Evolutionary conservation across 2,888 invertebrate species (phyloP), one percentile per base, ranked within the genome.

Genomic region (Trichacis sp.): DNA sequence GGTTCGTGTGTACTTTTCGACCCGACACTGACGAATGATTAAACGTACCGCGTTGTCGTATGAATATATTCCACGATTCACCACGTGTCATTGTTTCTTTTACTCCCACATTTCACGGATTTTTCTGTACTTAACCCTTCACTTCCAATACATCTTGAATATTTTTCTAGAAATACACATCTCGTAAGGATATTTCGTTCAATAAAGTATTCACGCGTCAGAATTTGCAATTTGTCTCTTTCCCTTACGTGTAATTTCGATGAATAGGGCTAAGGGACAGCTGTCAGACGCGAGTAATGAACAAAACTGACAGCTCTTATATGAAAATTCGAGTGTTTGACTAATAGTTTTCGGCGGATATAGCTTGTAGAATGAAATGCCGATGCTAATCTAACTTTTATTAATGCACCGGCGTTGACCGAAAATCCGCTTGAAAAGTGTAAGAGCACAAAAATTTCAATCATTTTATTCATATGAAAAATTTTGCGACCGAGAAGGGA

Each of bases 251-350:
- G 42, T n/a, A 55, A 54, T 56, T 57, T 48, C 48, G 50, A 33
- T 48, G 48, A 38, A 49, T 45, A 24, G 30, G 48, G 57, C 52
- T 62, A 60, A 70, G 68, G 72, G 72, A 47, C 57, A 71, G 70
- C 75, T 71, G 72, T 71, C 71, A 56, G 74, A 74, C 73, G 74
- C 78, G 73, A 77, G 78, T 79, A 78, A 78, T 77, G 73, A 69
- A 67, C 50, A 60, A 74, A 76, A 79, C 76, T 76, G 80, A 81
- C 79, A 77, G 80, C 72, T 68, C 71, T 73, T 77, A 79, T 77
- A 80, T 76, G 78, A 77, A 78, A 77, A 76, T 78, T 79, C 75
- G 68, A 73, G 74, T 76, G 72, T 68, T 77, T 79, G 78, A 79
- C 78, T 77, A 77, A 79, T 79, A 76, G 79, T 69, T 59, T 42